These are phyloP conservation scores for Jacana jacana DNA, from an alignment of 2,113 vertebrate species.

Conservation along the genomic window DNA sequence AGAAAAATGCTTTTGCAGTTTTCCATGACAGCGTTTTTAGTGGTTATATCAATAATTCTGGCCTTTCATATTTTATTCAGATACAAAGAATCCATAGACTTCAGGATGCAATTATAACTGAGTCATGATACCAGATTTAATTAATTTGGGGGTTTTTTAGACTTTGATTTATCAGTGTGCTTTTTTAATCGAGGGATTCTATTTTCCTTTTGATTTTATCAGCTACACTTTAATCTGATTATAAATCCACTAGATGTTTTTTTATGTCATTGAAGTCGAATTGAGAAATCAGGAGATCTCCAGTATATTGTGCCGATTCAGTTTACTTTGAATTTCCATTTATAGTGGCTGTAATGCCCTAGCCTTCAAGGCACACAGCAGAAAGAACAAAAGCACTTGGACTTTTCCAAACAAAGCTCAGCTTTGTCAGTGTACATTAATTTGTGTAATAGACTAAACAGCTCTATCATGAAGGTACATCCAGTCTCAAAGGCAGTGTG, in stretches of 20 bases:
- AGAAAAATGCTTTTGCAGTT: background rate
- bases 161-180: background rate
- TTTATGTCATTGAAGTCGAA: background rate
- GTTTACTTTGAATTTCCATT: background rate
- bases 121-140: background rate
- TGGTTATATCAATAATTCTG: background rate
- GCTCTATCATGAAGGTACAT: background rate
- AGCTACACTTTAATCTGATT: background rate
- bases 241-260: background rate
- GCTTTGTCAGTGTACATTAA: background rate
- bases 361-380: background rate
- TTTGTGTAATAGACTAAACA: background rate
- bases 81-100: background rate
- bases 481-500: background rate
- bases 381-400: background rate
- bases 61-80: background rate
- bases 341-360: background rate
- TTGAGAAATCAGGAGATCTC: background rate
- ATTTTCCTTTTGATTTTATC: background rate
- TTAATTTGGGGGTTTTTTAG: background rate
- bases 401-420: background rate
- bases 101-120: background rate
- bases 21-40: background rate
- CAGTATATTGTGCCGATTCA: rapidly evolving
- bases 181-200: background rate